A percentile compares a stretch with the other conserved stretches of the same genome.
Evolutionary conservation across 2,888 invertebrate species (phyloP).

Genomic region (Pimpla rufipes): DNA sequence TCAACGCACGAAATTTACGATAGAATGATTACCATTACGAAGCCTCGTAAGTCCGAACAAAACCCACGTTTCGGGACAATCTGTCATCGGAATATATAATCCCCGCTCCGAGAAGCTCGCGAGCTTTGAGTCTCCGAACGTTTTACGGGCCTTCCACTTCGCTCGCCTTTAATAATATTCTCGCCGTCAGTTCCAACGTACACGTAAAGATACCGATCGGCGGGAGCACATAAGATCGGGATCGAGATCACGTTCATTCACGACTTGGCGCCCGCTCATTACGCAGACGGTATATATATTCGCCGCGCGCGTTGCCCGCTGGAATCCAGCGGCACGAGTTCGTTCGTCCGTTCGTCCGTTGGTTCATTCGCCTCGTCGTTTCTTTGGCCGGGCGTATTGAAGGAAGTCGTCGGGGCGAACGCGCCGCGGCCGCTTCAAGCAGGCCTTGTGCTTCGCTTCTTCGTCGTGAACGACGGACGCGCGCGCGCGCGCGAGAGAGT

Average conservation of each 20-base stretch:
- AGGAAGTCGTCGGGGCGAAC: slow-evolving; percentile 55
- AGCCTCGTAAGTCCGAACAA: neutral
- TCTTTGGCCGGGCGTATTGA: slow-evolving; percentile 47
- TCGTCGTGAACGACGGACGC: slow-evolving; percentile 58
- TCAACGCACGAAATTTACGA: neutral
- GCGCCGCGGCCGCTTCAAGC: slow-evolving; percentile 38
- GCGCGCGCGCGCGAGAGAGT: slow-evolving; percentile 46
- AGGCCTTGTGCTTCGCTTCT: slow-evolving; percentile 46
- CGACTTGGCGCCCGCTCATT: slow-evolving; percentile 59
- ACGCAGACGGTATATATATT: slow-evolving; percentile 33
- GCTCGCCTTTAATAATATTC: slow-evolving; percentile 23
- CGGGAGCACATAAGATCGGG: slow-evolving; percentile 35
- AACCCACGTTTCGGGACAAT: neutral
- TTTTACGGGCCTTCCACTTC: slow-evolving; percentile 4
- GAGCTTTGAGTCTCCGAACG: slow-evolving; percentile 5
- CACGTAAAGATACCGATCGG: slow-evolving; percentile 28
- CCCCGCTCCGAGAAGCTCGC: neutral
- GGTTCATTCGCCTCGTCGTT: slow-evolving; percentile 57
- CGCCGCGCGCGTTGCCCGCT: slow-evolving; percentile 21
- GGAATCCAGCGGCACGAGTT: slow-evolving; percentile 8
- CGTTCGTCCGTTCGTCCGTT: slow-evolving; percentile 30
- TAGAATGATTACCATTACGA: neutral
- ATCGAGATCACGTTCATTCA: slow-evolving; percentile 61
- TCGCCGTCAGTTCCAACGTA: slow-evolving; percentile 24
- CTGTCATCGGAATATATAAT: neutral